These are phyloP conservation scores for Halesus radiatus DNA, from an alignment of 1,140 invertebrate species.

Conservation along the genomic window DNA sequence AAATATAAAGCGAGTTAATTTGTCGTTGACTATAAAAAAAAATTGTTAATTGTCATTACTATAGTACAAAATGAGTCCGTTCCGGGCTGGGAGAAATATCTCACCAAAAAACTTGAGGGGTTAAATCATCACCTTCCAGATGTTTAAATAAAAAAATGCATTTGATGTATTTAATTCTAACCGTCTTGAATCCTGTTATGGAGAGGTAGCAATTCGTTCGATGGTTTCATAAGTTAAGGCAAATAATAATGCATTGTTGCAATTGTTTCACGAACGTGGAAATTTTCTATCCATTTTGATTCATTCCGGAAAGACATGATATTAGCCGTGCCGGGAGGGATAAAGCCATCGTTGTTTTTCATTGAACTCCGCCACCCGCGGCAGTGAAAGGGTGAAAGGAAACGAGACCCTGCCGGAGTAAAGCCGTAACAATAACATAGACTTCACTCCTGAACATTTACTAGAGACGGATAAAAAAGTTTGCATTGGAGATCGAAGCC, in stretches of 20 bases:
- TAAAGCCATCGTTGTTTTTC: conserved; percentile 46
- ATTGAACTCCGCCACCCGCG: conserved; percentile 27
- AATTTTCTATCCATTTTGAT: not conserved
- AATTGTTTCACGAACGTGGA: conserved; percentile 3
- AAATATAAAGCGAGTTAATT: no score
- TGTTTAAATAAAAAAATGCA: no score
- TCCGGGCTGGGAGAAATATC: no score
- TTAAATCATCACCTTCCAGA: no score
- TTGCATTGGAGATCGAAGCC: conserved; percentile 49
- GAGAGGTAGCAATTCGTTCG: no score
- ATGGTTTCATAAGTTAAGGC: no score
- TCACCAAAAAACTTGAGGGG: no score
- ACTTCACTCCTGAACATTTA: conserved; percentile 54
- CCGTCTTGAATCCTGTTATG: no score
- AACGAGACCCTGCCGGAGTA: conserved; percentile 44
- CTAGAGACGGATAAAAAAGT: conserved; percentile 48
- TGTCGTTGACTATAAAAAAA: no score
- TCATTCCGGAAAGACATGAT: not conserved
- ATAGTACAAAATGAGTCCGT: no score
- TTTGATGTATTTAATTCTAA: no score
- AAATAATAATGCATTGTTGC: not conserved
- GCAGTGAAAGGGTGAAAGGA: conserved; percentile 49
- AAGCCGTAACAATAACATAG: conserved; percentile 57
- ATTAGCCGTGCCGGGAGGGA: not conserved
- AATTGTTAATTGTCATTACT: no score